Evolutionary conservation across 2,888 invertebrate genomes (phyloP).

Genomic region (Tenthredo amoena): DNA sequence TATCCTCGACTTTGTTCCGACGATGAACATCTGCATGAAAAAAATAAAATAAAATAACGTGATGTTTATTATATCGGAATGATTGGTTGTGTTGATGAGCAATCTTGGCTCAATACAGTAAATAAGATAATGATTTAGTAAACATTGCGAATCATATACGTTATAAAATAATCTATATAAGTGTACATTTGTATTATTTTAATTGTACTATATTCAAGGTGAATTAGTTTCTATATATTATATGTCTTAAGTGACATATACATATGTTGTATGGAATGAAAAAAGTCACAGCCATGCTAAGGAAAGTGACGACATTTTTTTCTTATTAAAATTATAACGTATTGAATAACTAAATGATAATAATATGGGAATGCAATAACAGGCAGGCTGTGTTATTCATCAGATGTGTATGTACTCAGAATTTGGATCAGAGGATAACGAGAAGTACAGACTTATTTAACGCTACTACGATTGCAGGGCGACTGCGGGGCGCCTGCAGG

Average conservation of each 20-base stretch:
- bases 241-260: background rate
- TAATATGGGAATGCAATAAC: constrained; percentile 7
- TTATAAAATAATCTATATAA: constrained; percentile 20
- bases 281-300: background rate
- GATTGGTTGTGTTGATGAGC: background rate
- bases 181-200: constrained; percentile 20
- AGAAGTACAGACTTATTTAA: constrained; percentile 65
- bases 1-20: constrained; percentile 10
- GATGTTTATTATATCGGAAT: background rate
- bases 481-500: constrained; percentile 65
- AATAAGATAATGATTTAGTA: constrained; percentile 31
- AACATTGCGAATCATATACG: constrained; percentile 12
- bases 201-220: background rate
- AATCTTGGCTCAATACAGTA: constrained; percentile 45
- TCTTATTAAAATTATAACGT: background rate
- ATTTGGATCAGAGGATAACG: constrained; percentile 57
- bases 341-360: background rate
- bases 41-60: background rate
- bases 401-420: constrained; percentile 44
- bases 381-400: constrained; percentile 47
- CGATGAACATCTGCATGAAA: background rate
- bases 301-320: background rate
- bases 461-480: constrained; percentile 60
- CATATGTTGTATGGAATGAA: background rate
- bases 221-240: background rate